phyloP scores from a whole-genome alignment of 2,113 vertebrate genomes.

The Sclerurus mexicanus region DNA sequence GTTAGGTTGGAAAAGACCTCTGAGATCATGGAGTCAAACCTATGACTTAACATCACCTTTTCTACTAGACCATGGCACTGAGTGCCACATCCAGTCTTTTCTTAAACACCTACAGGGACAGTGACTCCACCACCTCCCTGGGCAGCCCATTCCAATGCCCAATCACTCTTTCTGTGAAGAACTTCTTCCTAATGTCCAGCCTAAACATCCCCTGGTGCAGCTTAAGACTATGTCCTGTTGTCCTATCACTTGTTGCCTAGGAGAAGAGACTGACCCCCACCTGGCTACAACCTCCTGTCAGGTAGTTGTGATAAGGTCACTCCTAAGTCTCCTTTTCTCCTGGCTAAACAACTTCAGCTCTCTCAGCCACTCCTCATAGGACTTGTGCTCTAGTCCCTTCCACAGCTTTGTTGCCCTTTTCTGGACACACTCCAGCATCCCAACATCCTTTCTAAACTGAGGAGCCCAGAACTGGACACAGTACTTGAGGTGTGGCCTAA shows the following conservation, averaged over 20 bases:
- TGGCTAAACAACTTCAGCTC: neutral
- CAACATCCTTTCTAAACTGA: neutral
- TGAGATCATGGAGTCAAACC: neutral
- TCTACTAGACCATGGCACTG: neutral
- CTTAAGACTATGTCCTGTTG: neutral
- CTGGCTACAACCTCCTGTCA: neutral
- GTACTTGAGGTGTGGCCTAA: neutral
- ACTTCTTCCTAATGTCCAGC: neutral
- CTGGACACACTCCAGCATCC: neutral
- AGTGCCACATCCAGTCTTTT: too few relatives aligned
- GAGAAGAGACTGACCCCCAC: neutral
- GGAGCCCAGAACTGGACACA: neutral
- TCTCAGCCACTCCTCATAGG: neutral
- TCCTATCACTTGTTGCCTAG: neutral
- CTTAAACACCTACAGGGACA: neutral
- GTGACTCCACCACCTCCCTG: neutral
- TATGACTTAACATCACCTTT: neutral
- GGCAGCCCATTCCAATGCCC: neutral
- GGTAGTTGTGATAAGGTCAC: neutral
- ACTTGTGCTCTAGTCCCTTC: neutral
- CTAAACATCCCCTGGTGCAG: neutral
- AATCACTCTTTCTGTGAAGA: neutral
- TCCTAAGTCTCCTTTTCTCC: neutral
- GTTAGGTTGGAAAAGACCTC: neutral
- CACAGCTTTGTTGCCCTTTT: neutral